Evolutionary conservation across 2,113 vertebrate genomes (phyloP).

Genomic region (Oceanodroma tethys): DNA sequence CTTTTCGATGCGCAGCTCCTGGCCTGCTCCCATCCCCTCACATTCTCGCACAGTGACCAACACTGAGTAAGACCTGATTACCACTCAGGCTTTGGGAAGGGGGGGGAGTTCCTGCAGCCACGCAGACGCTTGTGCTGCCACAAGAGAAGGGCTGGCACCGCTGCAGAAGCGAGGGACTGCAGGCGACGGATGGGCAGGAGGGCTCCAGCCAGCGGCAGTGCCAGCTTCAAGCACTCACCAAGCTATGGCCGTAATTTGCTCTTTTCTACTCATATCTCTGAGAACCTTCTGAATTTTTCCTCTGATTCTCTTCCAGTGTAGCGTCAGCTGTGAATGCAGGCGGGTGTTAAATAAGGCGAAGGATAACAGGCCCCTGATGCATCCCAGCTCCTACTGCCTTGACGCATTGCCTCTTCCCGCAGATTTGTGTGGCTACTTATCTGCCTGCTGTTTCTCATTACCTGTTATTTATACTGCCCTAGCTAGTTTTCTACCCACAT

Average conservation of each 20-base stretch:
- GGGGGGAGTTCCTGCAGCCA: not conserved
- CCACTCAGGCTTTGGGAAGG: not conserved
- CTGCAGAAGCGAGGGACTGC: not conserved
- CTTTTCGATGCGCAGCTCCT: not conserved
- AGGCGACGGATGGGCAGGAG: not conserved
- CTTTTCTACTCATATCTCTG: not conserved
- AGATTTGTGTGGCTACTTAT: constrained; percentile 6
- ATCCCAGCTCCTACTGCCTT: not conserved
- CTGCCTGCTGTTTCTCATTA: constrained; percentile 25
- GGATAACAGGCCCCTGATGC: not conserved
- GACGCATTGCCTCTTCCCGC: not conserved
- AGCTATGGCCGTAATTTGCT: not conserved
- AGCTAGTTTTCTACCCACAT: not conserved
- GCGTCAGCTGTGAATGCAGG: not conserved
- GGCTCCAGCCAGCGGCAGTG: not conserved
- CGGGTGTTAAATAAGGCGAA: not conserved
- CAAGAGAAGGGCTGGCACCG: not conserved
- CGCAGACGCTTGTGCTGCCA: not conserved
- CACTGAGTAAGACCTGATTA: not conserved
- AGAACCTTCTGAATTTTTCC: not conserved
- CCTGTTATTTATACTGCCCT: constrained; percentile 1
- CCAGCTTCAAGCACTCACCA: not conserved
- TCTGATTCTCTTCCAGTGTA: not conserved
- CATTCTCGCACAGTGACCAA: not conserved
- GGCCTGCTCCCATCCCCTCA: not conserved